Conservation (phyloP, 2,113 vertebrate genomes). For the Thermophis baileyi region DNA sequence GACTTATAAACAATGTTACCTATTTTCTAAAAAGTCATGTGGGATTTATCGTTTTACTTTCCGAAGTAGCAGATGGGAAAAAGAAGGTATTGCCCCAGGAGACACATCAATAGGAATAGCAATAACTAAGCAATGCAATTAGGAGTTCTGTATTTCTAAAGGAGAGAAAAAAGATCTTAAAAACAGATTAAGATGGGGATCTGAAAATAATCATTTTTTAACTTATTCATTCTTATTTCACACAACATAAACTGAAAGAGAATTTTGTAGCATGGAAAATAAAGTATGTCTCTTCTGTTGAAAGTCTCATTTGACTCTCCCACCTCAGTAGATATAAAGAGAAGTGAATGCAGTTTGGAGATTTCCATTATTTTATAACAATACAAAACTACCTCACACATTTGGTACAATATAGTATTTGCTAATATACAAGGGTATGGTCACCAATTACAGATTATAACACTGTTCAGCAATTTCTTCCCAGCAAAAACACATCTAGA, state of each 20-base stretch:
- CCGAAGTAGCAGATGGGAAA: neutral
- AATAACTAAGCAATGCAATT: constrained; percentile 1
- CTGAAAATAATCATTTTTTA: neutral
- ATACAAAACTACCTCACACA: neutral
- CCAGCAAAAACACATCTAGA: neutral
- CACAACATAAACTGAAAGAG: too few relatives aligned
- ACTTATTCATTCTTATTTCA: neutral
- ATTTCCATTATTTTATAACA: neutral
- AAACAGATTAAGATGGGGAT: neutral
- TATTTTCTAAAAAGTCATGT: neutral
- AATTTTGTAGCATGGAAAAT: neutral
- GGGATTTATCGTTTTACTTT: neutral
- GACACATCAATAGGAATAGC: neutral
- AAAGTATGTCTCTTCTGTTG: neutral
- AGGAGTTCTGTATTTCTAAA: fast-evolving
- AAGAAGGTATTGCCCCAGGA: neutral
- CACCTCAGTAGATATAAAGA: neutral
- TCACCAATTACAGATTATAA: neutral
- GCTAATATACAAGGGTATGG: neutral
- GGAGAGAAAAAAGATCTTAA: neutral
- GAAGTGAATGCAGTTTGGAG: neutral
- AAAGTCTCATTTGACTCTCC: neutral
- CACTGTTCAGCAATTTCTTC: neutral
- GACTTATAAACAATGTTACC: neutral
- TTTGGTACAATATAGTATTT: neutral